Base-by-base conservation (phyloP, 2,888 invertebrate species). In the Tachina lurida region DNA sequence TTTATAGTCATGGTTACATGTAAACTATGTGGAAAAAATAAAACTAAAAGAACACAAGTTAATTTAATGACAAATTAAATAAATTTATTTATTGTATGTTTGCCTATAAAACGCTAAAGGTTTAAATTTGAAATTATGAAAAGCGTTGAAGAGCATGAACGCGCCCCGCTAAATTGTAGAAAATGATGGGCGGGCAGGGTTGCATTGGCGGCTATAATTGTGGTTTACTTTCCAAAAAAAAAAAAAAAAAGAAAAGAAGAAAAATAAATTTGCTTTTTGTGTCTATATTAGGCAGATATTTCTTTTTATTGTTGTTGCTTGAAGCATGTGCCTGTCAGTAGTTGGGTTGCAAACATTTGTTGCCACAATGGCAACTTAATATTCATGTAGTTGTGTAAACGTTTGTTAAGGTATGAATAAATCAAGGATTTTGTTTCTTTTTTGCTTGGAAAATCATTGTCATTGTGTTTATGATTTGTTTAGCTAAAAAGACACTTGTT, bases 21-120 rank as follows among this genome's bases (percentile, higher is more conserved):
- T 17, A 68, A 52, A 22, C 71, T 79, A 60, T 58, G 31, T 1
- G 58, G 47, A 31, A 75, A 39, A 68, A 60, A 54, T 17, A 41
- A 71, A 71, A 19, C 45, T 10, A 78, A 60, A 73, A 73, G 74
- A 75, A 49, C 43, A 68, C 58, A 63, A 76, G 76, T 81, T 81
- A 84, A 84, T 84, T 80, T 83, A 86, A 83, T 80, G 83, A 86
- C 79, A 83, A 86, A 86, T 83, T 86, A 86, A 86, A 86, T 83
- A 83, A 83, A 86, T 80, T 83, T 86, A 83, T 79, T 86, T 83
- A 74, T 83, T 31, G 31, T 31, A 31, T 31, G 31, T 31, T 76
- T 60, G 73, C 79, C 83, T 58, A 83, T 71, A 68, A 86, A 83
- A 77, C 67, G 83, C 65, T 73, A 71, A 79, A 78, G 79, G 60